Conservation (phyloP, 37 sponge, comb jelly and placozoan genomes). For the Cladorhizidae sp. region DNA sequence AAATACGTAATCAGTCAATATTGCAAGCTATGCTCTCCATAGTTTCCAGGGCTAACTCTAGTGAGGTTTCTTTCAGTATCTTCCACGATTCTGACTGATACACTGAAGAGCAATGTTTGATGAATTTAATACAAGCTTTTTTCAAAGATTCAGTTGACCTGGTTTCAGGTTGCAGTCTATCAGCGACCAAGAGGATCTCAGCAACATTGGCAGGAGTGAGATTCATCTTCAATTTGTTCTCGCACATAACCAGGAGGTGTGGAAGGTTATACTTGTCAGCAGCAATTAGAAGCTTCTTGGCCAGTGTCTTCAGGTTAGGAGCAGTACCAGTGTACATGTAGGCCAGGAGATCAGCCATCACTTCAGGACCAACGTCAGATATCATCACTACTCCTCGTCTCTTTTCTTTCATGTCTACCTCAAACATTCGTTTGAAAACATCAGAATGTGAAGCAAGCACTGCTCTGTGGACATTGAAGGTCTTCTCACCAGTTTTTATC, state of each 20-base stretch:
- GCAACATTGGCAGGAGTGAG: neutral
- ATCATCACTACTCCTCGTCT: neutral
- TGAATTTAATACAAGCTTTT: neutral
- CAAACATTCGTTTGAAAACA: constrained; percentile 1
- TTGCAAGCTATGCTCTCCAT: no score
- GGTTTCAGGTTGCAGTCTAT: neutral
- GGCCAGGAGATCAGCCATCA: neutral
- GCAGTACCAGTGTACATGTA: constrained; percentile 5
- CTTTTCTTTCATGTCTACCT: neutral
- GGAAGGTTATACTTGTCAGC: constrained; percentile 7
- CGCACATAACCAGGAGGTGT: constrained; percentile 1
- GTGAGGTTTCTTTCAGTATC: neutral
- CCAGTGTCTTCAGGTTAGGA: constrained; percentile 1
- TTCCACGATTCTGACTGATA: neutral
- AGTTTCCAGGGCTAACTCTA: no score
- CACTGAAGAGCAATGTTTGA: neutral
- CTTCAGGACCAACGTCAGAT: constrained; percentile 1
- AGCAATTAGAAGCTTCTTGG: neutral
- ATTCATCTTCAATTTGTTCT: neutral
- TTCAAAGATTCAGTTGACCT: neutral
- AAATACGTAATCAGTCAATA: no score
- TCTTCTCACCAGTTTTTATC: neutral
- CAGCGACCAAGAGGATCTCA: neutral
- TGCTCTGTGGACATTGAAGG: neutral
- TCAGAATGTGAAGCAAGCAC: constrained; percentile 1